These are phyloP conservation scores for Sphenopsis melanotis DNA, from an alignment of 2,797 vertebrate species.

Conservation along the genomic window DNA sequence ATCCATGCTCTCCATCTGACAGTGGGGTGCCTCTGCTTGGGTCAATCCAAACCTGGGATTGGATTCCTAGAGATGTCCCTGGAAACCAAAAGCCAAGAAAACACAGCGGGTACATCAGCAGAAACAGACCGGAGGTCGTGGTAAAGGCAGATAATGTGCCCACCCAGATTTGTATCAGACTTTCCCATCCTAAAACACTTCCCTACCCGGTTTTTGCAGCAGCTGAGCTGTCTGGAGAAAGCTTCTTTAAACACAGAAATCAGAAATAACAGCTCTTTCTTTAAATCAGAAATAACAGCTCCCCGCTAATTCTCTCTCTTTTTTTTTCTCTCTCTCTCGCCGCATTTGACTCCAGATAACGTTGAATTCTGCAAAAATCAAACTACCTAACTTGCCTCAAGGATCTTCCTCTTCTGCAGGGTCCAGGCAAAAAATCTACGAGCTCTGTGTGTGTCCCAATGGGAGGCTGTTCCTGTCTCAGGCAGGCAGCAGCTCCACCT, in stretches of 20 bases:
- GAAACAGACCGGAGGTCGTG: neutral
- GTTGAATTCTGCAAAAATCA: slow-evolving; percentile 91
- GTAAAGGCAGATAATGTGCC: neutral
- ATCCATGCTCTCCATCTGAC: neutral
- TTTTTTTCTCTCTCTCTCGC: neutral
- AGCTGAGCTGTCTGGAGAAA: neutral
- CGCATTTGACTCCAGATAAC: slow-evolving; percentile 80
- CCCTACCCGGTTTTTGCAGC: neutral
- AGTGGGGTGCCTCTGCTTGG: neutral
- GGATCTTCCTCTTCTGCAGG: slow-evolving; percentile 86
- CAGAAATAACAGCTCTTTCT: neutral
- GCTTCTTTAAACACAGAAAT: neutral
- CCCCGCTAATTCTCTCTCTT: neutral
- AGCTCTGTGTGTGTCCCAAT: slow-evolving; percentile 95
- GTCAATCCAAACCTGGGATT: neutral
- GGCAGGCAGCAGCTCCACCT: slow-evolving; percentile 92
- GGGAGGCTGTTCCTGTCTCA: slow-evolving; percentile 94
- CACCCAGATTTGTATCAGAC: neutral
- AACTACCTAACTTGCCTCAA: slow-evolving; percentile 90
- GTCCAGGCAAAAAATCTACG: slow-evolving; percentile 91
- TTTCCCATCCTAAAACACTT: neutral
- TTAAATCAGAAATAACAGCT: neutral
- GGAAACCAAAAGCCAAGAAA: neutral
- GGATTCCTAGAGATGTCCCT: neutral
- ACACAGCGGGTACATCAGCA: neutral